phyloP scores from a whole-genome alignment of 2,888 invertebrate genomes.

The Andrena trimmerana region DNA sequence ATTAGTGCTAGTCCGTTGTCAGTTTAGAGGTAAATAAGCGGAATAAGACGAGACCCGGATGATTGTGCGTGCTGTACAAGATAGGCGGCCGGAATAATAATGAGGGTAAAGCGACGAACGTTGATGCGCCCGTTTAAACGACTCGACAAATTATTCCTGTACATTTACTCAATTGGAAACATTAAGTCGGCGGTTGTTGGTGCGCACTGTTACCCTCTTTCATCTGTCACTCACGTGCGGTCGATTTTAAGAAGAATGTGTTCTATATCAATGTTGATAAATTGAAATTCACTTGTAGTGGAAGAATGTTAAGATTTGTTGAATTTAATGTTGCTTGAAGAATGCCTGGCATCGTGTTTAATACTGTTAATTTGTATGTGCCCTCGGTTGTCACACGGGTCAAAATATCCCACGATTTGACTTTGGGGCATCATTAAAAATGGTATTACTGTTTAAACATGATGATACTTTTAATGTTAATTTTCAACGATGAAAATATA shows the following conservation, averaged over 20 bases:
- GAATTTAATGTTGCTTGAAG: too few relatives aligned
- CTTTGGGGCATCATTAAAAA: too few relatives aligned
- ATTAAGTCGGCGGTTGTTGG: background rate
- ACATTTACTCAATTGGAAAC: background rate
- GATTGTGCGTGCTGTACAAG: slow-evolving; percentile 65
- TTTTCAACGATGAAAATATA: too few relatives aligned
- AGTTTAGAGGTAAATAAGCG: slow-evolving; percentile 70
- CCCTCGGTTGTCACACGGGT: too few relatives aligned
- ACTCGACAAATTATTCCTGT: slow-evolving; percentile 34
- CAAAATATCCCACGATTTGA: too few relatives aligned
- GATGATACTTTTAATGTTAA: too few relatives aligned
- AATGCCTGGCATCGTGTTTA: too few relatives aligned
- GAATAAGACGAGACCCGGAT: slow-evolving; percentile 66
- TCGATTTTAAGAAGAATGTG: background rate
- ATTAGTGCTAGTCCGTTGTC: slow-evolving; percentile 67
- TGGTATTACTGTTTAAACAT: too few relatives aligned
- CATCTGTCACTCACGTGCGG: background rate
- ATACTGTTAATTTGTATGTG: too few relatives aligned
- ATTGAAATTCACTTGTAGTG: background rate
- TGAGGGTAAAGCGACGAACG: slow-evolving; percentile 44
- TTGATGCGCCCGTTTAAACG: slow-evolving; percentile 37
- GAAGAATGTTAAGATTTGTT: too few relatives aligned
- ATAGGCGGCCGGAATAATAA: slow-evolving; percentile 65
- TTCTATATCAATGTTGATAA: background rate
- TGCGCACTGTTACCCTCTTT: background rate